Evolutionary conservation across 2,113 vertebrate genomes (phyloP).

Genomic region (Fregetta grallaria): DNA sequence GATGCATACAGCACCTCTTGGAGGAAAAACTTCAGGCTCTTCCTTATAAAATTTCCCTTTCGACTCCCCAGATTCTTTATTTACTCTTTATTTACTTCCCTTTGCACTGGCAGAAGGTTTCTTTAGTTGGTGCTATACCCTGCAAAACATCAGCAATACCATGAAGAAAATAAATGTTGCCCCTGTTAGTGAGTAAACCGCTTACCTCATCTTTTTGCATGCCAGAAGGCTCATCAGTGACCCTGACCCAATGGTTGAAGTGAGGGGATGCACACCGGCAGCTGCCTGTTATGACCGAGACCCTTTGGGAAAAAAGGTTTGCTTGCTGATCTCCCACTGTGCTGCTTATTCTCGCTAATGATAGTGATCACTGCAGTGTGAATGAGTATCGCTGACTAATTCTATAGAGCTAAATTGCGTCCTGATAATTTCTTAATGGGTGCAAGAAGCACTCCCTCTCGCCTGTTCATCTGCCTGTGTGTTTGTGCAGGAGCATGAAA

Average conservation of each 20-base stretch:
- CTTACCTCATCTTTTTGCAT: background rate
- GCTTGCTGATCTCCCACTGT: background rate
- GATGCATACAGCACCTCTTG: background rate
- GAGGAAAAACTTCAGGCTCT: background rate
- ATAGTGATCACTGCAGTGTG: background rate
- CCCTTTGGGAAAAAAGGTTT: background rate
- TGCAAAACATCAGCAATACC: background rate
- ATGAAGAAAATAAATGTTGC: background rate
- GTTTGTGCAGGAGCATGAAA: background rate
- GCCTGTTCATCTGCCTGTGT: background rate
- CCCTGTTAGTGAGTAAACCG: background rate
- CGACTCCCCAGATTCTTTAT: background rate
- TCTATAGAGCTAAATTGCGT: background rate
- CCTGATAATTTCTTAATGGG: conserved; percentile 9
- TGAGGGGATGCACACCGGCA: background rate
- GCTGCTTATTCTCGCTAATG: background rate
- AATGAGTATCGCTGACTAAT: conserved; percentile 20
- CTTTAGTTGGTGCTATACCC: background rate
- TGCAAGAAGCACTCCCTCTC: background rate
- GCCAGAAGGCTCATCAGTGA: background rate
- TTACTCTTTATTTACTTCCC: background rate
- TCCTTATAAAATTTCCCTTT: background rate
- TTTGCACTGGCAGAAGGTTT: background rate
- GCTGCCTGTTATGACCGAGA: background rate
- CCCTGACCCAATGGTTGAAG: background rate